A percentile compares a stretch with the other conserved stretches of the same genome.
Conservation (phyloP, 1,140 invertebrate species). For the Radopholus similis region DNA sequence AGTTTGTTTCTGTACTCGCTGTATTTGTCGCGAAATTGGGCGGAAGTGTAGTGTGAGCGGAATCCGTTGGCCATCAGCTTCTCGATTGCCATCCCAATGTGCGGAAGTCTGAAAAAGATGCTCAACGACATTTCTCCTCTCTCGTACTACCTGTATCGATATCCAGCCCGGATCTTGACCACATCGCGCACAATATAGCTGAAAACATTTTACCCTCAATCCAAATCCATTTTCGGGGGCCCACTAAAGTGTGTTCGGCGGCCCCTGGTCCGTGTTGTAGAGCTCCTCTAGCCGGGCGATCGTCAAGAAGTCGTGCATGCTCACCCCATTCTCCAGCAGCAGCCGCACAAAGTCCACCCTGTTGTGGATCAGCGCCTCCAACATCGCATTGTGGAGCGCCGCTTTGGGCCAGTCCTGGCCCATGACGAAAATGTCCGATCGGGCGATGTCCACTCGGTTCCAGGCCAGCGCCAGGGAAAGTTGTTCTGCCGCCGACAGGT, state of each 20-base stretch:
- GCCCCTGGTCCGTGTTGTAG: constrained; percentile 76
- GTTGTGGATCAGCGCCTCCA: constrained; percentile 93
- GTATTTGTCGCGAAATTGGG: constrained; percentile 83
- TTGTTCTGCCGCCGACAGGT: constrained; percentile 52
- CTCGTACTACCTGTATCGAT: no score
- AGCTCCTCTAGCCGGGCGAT: constrained; percentile 88
- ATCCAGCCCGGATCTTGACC: constrained; percentile 25
- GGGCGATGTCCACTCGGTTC: constrained; percentile 93
- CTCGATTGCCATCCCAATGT: constrained; percentile 91
- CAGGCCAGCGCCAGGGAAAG: constrained; percentile 78
- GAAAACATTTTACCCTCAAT: not conserved
- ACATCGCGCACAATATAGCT: constrained; percentile 32
- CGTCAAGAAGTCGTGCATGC: constrained; percentile 92
- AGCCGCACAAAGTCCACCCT: constrained; percentile 90
- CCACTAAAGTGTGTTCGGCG: constrained; percentile 92
- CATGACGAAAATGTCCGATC: constrained; percentile 85
- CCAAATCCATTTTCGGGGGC: constrained; percentile 63
- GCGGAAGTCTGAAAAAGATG: constrained; percentile 76
- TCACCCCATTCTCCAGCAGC: constrained; percentile 81
- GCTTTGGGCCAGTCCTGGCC: constrained; percentile 67
- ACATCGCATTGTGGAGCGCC: constrained; percentile 71
- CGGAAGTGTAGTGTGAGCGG: constrained; percentile 80
- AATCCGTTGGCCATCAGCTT: constrained; percentile 96
- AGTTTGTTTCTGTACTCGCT: constrained; percentile 66
- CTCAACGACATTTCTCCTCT: no score